Evolutionary conservation across 2,113 vertebrate genomes (phyloP), one percentile per base, ranked within the genome.

Genomic region (Brachirus orientalis): DNA sequence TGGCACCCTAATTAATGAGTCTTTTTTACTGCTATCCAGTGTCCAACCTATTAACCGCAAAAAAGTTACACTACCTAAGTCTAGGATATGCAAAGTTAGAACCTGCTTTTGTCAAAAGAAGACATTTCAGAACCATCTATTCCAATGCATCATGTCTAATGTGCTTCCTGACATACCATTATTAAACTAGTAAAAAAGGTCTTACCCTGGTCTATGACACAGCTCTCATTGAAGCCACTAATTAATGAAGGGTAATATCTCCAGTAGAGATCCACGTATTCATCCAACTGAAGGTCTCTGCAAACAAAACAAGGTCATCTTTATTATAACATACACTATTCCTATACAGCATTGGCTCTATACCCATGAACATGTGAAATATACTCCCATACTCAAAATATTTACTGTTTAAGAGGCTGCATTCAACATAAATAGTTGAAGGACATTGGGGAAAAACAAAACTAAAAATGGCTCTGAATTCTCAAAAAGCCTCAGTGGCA

Each of bases 211-310:
- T 97, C 96, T 60, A 97, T 92, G 59, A 92, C 35, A 63, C 95
- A 97, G 16, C 90, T 91, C 65, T 98, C 95, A 40, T 83, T 93
- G 81, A 94, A 93, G 58, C 90, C 90, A 87, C 91, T 95, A 20
- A 97, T 95, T 82, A 98, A 92, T 20, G 93, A 91, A 72, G 98
- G 96, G 80, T 95, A 96, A 84, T 98, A 96, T 90, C 96, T 94
- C 91, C 95, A 99, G 93, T 99, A 98, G 67, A 96, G 94, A 91
- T 98, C 96, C 70, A 97, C 84, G 33, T 98, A 98, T 67, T 95
- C 85, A 11, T 95, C 94, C 86, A 97, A 80, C 65, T 96, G 94
- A 43, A 98, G 94, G 83, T 99, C 97, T 84, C 97, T 99, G 86
- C 50, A 84, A 53, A 58, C 3, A 74, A 36, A 51, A 91, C 36